Percentiles rank a stretch among this genome's conserved stretches.
Conservation (phyloP, 2,113 vertebrate genomes). For the Scomber japonicus region DNA sequence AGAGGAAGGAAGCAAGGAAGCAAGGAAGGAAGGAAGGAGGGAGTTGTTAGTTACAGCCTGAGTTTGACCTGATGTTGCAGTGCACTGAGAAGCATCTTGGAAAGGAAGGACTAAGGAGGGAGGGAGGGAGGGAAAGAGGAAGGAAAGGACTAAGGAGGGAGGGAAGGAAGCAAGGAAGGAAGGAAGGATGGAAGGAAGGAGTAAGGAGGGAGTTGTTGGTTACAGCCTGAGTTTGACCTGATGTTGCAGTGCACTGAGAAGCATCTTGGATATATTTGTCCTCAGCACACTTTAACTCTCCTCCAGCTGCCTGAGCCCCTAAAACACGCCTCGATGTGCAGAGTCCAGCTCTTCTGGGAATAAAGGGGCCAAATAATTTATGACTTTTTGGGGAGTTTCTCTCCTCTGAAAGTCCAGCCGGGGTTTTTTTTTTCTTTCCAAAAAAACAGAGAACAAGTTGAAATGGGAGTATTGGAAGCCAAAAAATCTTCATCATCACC, state of each 20-base stretch:
- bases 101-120: too few species aligned
- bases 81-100: too few species aligned
- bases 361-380: slow-evolving; percentile 64
- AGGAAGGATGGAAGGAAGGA: too few species aligned
- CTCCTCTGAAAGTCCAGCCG: slow-evolving; percentile 35
- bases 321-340: slow-evolving; percentile 17
- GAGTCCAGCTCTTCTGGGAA: slow-evolving; percentile 34
- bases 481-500: slow-evolving; percentile 47
- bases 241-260: background rate
- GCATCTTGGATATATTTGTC: slow-evolving; percentile 27
- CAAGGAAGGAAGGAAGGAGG: too few species aligned
- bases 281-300: background rate
- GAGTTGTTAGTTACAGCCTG: too few species aligned
- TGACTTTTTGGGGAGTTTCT: slow-evolving; percentile 62
- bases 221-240: too few species aligned
- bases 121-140: too few species aligned
- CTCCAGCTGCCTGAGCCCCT: slow-evolving; percentile 2
- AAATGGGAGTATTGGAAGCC: slow-evolving; percentile 37
- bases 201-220: too few species aligned
- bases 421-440: slow-evolving; percentile 17
- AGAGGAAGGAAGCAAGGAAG: too few species aligned
- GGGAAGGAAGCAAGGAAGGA: too few species aligned
- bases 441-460: slow-evolving; percentile 22
- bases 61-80: too few species aligned
- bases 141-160: too few species aligned